These are phyloP conservation scores for Crotalus helleri DNA, from an alignment of 2,113 vertebrate species.

Conservation along the genomic window DNA sequence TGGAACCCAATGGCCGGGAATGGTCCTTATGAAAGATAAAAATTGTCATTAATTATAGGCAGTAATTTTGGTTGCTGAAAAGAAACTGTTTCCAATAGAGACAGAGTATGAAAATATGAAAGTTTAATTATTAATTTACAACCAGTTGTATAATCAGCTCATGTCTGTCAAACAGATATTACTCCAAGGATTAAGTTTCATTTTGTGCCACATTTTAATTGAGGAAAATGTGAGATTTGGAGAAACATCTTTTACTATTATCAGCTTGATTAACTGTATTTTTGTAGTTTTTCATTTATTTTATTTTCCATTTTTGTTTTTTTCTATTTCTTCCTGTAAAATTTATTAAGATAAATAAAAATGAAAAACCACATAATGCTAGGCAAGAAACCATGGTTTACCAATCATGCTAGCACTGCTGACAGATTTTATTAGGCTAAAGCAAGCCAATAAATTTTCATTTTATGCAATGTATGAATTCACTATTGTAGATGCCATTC, in stretches of 20 bases:
- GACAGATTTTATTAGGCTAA: background rate
- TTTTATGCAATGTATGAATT: background rate
- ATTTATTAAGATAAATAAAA: background rate
- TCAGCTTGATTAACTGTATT: background rate
- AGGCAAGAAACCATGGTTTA: background rate
- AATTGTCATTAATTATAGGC: constrained; percentile 62
- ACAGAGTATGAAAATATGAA: constrained; percentile 16
- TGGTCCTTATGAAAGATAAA: constrained; percentile 77
- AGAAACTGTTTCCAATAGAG: constrained; percentile 51
- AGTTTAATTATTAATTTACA: constrained; percentile 35
- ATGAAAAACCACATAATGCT: background rate
- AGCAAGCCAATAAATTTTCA: background rate
- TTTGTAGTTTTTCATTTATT: background rate
- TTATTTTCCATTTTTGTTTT: background rate
- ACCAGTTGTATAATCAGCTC: background rate
- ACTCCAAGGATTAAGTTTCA: background rate
- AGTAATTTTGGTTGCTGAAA: constrained; percentile 42
- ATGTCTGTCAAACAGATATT: background rate
- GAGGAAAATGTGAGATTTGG: background rate
- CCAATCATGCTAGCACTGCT: background rate
- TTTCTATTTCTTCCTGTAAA: background rate
- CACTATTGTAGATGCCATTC: background rate
- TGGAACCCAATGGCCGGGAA: constrained; percentile 76
- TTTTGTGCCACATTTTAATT: background rate
- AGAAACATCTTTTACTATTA: background rate